phyloP scores from a whole-genome alignment of 2,113 vertebrate species.

The Leucosticte australis region DNA sequence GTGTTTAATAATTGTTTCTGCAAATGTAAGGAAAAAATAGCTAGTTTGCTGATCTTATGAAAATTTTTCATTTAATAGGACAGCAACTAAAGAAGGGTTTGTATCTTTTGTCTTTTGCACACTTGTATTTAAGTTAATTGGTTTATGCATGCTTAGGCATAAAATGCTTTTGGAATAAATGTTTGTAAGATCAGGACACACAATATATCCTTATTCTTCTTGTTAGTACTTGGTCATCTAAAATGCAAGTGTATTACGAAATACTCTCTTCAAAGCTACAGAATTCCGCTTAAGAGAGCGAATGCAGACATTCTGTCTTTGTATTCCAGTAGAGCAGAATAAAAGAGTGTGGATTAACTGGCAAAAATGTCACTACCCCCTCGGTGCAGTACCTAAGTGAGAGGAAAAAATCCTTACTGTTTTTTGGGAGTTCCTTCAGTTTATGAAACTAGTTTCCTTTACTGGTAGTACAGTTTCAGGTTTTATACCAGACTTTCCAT shows the following conservation, averaged over 20 bases:
- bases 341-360: neutral
- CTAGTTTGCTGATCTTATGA: neutral
- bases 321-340: neutral
- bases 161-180: neutral
- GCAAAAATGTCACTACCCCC: neutral
- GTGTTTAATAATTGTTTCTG: neutral
- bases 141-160: neutral
- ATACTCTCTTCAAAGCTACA: neutral
- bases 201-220: neutral
- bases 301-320: neutral
- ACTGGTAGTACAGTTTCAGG: neutral
- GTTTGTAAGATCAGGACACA: neutral
- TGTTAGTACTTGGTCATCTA: neutral
- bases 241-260: neutral
- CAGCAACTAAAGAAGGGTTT: neutral
- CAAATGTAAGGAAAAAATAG: neutral
- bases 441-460: neutral
- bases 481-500: neutral
- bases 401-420: neutral
- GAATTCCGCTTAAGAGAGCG: neutral
- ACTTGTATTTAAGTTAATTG: neutral
- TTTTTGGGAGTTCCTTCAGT: neutral
- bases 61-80: conserved; percentile 29
- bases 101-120: neutral
- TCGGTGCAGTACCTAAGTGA: neutral